Conservation (phyloP, 64 coral and sea anemone genomes). For the Anthopleura sola region DNA sequence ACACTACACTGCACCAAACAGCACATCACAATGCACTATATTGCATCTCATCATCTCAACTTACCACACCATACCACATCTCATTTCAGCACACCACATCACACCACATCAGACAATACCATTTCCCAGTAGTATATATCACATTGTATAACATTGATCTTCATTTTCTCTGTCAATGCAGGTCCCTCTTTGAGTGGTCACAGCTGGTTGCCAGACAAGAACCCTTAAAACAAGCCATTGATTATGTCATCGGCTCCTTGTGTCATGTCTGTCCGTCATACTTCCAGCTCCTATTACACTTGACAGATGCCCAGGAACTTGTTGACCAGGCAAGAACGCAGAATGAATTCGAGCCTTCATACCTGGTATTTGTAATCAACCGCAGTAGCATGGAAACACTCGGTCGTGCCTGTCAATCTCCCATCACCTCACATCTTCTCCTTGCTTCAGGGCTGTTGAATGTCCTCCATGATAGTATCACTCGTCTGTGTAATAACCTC, state of each 20-base stretch:
- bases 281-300: constrained; percentile 61
- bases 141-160: not conserved
- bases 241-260: constrained; percentile 69
- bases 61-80: too few relatives aligned
- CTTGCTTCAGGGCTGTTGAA: constrained; percentile 56
- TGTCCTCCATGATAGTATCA: constrained; percentile 1
- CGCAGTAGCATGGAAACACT: constrained; percentile 52
- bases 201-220: constrained; percentile 51
- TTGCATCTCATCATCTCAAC: too few relatives aligned
- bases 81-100: too few relatives aligned
- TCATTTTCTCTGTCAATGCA: constrained; percentile 14
- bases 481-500: not conserved
- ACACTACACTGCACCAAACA: too few relatives aligned
- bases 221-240: constrained; percentile 75
- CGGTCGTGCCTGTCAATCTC: constrained; percentile 40
- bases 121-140: too few relatives aligned
- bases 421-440: constrained; percentile 33
- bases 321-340: constrained; percentile 16
- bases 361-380: constrained; percentile 20
- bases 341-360: not conserved
- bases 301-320: constrained; percentile 40
- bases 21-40: too few relatives aligned
- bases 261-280: constrained; percentile 51
- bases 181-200: constrained; percentile 71
- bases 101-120: too few relatives aligned